Conservation (phyloP, 2,797 vertebrate genomes). For the Masticophis lateralis region DNA sequence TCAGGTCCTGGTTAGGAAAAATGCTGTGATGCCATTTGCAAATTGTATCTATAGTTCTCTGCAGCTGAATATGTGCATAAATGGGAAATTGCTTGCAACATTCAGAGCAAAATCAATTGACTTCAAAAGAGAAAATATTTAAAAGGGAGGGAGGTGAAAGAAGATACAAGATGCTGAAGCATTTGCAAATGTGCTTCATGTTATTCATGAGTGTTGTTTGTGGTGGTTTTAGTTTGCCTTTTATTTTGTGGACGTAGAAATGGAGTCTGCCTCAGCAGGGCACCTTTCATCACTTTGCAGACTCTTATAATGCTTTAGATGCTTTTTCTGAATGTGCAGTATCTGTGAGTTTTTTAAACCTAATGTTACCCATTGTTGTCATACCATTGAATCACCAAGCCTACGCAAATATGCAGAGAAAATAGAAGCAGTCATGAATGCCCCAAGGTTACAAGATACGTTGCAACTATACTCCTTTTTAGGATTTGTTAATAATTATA, state of each 20-base stretch:
- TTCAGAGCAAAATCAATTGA: neutral
- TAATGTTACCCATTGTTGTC: neutral
- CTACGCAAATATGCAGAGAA: neutral
- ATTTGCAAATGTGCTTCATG: neutral
- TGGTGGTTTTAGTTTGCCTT: neutral
- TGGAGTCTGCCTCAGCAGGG: neutral
- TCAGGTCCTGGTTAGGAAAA: neutral
- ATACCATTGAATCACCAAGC: neutral
- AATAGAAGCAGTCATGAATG: neutral
- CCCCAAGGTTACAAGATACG: neutral
- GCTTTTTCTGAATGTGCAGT: neutral
- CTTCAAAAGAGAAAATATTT: neutral
- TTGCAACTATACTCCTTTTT: neutral
- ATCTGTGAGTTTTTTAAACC: neutral
- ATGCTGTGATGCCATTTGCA: neutral
- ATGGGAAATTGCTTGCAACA: neutral
- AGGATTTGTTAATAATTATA: neutral
- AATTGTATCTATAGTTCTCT: neutral
- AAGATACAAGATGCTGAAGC: neutral
- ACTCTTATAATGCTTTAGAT: neutral
- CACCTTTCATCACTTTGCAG: neutral
- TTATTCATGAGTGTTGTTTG: neutral
- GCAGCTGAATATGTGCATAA: neutral
- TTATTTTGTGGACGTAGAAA: neutral
- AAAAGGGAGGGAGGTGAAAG: neutral